Evolutionary conservation across 2,113 vertebrate genomes (phyloP), one percentile per base, ranked within the genome.

Genomic region (Alaudala cheleensis): DNA sequence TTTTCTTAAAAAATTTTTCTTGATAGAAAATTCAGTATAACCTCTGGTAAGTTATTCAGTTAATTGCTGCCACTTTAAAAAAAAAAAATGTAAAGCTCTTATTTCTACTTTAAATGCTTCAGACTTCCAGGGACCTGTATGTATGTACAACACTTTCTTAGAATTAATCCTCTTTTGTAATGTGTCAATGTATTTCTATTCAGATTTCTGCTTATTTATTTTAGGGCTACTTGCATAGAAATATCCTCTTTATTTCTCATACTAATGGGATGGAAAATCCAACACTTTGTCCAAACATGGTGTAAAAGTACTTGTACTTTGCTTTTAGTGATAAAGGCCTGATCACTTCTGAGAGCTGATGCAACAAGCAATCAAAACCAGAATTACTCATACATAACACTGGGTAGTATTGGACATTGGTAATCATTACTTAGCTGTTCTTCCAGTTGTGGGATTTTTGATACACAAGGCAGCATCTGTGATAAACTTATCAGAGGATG

Each of bases 341-440:
- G 53, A 71, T 79, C 85, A 33, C 53, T 69, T 39, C 26, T 72
- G 40, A 37, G n/a, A 85, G n/a, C 57, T 85, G 28, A 71, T 74
- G n/a, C 31, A 92, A 91, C 14, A 74, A 84, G 45, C 20, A 0
- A 50, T 40, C 24, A 67, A 78, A 83, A 89, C 23, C 37, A 79
- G 24, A 64, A 67, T 74, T 76, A 60, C 14, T 66, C 25, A 15
- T 34, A 51, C 34, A 61, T 65, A 40, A 37, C 6, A 12, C 37
- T 67, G 28, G 29, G 42, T 56, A 16, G 19, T 67, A 51, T 62
- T 76, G 78, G 62, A 65, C 14, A 81, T 84, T 79, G 89, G 42
- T 57, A 93, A 89, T 89, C 81, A 65, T 89, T 92, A 87, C 42
- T 87, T 87, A 58, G 24, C 26, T 83, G 11, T 90, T 76, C 70